Evolutionary conservation across 2,797 vertebrate species (phyloP), one percentile per base, ranked within the genome.

Genomic region (Sternarchorhynchus goeldii): DNA sequence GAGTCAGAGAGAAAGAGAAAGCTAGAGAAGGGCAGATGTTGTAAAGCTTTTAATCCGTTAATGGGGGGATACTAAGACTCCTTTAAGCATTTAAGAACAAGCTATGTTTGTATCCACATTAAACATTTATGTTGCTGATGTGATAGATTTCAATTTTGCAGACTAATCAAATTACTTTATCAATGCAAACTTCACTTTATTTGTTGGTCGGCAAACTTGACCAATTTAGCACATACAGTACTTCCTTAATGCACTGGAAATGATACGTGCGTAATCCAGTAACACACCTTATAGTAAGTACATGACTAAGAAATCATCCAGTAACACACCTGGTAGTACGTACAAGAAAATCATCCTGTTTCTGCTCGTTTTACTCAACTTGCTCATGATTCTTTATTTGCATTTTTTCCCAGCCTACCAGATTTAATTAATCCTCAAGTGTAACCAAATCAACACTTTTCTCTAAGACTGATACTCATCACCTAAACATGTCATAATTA

Each of bases 11-110:
- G 62, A 53, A n/a, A 65, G 70, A 63, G 50, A 59, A 77, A 41
- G 59, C 8, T 58, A 34, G 39, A 65, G 32, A 74, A 60, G 58
- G 68, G 55, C 87, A 92, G 90, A 91, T 89, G 88, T 90, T 91
- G 89, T 92, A 92, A 93, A 93, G 92, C 92, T 93, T 93, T 94
- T 94, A 94, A 94, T 94, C 92, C 93, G 92, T 91, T 93, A 94
- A 93, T 93, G 91, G 92, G 90, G 86, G 87, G 81, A 87, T 73
- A 86, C 86, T 91, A 91, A 89, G 89, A 88, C 90, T 92, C 87
- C 90, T 91, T 92, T 89, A 91, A 86, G 89, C 89, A 89, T 91
- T 92, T 91, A 90, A 91, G 89, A 87, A 82, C 86, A 88, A 83
- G 75, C 86, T 78, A 85, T 84, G 84, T 86, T 86, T 86, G 83